Percentiles rank a stretch among this genome's conserved stretches.
Evolutionary conservation across 2,797 vertebrate species (phyloP).

Genomic region (Pelobates cultripes): DNA sequence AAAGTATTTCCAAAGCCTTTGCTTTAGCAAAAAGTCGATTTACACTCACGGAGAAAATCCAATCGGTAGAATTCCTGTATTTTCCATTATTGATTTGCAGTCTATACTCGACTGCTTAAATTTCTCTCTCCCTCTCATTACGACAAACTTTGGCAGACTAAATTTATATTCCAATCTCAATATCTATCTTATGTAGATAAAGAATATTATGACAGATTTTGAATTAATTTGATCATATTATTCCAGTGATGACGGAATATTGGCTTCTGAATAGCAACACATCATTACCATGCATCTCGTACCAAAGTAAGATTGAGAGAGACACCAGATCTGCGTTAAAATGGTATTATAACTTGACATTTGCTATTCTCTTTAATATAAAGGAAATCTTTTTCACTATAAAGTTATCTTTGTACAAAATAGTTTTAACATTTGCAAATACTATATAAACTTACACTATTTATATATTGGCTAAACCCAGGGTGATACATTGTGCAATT

Average conservation of each 20-base stretch:
- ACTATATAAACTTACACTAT: too few species aligned
- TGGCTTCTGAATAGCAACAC: not conserved
- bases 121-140: slow-evolving; percentile 38
- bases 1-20: slow-evolving; percentile 37
- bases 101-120: slow-evolving; percentile 36
- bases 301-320: too few species aligned
- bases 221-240: slow-evolving; percentile 28
- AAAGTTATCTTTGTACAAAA: too few species aligned
- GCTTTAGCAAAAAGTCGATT: slow-evolving; percentile 39
- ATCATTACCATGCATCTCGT: too few species aligned
- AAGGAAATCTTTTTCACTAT: not conserved
- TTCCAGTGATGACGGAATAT: not conserved
- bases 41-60: slow-evolving; percentile 27
- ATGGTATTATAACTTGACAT: not conserved
- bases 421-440: too few species aligned
- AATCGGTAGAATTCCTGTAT: slow-evolving; percentile 44
- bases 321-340: not conserved
- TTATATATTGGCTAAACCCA: too few species aligned
- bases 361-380: not conserved
- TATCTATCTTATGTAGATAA: slow-evolving; percentile 1
- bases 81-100: slow-evolving; percentile 42
- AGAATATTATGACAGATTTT: slow-evolving; percentile 29
- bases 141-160: slow-evolving; percentile 15
- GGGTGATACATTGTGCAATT: too few species aligned
- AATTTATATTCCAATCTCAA: slow-evolving; percentile 26